These are phyloP conservation scores for Imbricaverruca yamaguchii DNA, from an alignment of 2,888 invertebrate genomes.

Conservation along the genomic window DNA sequence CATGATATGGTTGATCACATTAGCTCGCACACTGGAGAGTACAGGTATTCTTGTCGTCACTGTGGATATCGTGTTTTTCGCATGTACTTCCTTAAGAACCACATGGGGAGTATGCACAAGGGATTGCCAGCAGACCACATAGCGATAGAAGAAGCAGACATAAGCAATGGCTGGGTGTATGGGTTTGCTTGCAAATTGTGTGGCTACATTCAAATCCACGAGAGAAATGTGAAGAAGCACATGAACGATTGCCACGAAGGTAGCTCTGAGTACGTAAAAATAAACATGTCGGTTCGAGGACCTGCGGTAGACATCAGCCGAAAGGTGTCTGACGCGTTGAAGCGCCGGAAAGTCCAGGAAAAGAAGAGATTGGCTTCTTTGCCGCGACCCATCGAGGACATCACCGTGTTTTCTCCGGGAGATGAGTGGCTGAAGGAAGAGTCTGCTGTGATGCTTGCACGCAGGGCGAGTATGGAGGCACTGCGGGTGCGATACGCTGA, in stretches of 20 bases:
- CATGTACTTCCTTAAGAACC: constrained; percentile 29
- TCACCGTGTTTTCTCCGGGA: neutral
- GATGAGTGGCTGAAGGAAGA: neutral
- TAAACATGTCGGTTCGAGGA: constrained; percentile 37
- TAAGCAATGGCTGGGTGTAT: constrained; percentile 33
- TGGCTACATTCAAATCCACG: constrained; percentile 61
- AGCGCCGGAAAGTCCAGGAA: neutral
- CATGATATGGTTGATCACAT: constrained; percentile 61
- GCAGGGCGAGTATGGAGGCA: neutral
- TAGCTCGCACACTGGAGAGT: constrained; percentile 69
- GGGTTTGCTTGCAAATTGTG: constrained; percentile 64
- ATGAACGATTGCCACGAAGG: constrained; percentile 49
- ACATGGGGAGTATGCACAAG: constrained; percentile 30
- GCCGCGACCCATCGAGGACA: neutral
- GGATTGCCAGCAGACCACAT: constrained; percentile 20
- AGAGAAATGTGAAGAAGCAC: constrained; percentile 55
- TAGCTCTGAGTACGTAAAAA: constrained; percentile 45
- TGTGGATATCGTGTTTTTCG: constrained; percentile 44
- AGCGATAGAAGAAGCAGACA: neutral
- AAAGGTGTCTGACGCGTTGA: neutral
- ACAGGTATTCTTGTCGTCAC: constrained; percentile 55
- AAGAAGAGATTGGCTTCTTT: neutral
- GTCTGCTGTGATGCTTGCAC: neutral
- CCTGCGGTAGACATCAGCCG: neutral
- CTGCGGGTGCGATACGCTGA: neutral